Percentiles rank a stretch among this genome's conserved stretches.
Conservation (phyloP, 2,888 invertebrate genomes). For the Cerastoderma edule region DNA sequence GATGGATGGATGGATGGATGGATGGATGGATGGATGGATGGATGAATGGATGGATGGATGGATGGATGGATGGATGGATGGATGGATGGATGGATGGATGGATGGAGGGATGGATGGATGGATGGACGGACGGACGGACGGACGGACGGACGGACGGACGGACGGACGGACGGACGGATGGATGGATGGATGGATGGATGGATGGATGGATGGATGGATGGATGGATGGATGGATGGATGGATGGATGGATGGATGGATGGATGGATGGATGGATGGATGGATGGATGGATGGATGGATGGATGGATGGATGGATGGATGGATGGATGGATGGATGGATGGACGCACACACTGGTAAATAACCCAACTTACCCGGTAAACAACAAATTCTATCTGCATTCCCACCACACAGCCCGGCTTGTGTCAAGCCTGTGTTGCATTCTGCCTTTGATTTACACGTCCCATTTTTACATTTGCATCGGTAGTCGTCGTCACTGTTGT, state of each 20-base stretch:
- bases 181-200: slow-evolving; percentile 1
- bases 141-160: background rate
- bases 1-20: background rate
- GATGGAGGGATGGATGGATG: background rate
- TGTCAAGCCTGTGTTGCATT: too few species aligned
- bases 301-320: slow-evolving; percentile 1
- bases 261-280: slow-evolving; percentile 1
- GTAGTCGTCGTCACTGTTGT: too few species aligned
- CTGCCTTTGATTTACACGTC: too few species aligned
- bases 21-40: background rate
- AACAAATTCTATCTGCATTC: too few species aligned
- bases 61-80: background rate
- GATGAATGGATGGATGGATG: background rate
- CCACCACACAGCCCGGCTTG: too few species aligned
- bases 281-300: slow-evolving; percentile 1
- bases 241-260: slow-evolving; percentile 1
- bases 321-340: slow-evolving; percentile 1
- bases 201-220: slow-evolving; percentile 1
- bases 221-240: slow-evolving; percentile 1
- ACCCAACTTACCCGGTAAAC: too few species aligned
- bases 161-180: background rate
- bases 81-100: background rate
- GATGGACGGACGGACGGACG: background rate
- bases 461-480: too few species aligned
- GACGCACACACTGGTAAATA: background rate